Evolutionary conservation across 2,888 invertebrate genomes (phyloP).

Genomic region (Gonocerus acuteangulatus): DNA sequence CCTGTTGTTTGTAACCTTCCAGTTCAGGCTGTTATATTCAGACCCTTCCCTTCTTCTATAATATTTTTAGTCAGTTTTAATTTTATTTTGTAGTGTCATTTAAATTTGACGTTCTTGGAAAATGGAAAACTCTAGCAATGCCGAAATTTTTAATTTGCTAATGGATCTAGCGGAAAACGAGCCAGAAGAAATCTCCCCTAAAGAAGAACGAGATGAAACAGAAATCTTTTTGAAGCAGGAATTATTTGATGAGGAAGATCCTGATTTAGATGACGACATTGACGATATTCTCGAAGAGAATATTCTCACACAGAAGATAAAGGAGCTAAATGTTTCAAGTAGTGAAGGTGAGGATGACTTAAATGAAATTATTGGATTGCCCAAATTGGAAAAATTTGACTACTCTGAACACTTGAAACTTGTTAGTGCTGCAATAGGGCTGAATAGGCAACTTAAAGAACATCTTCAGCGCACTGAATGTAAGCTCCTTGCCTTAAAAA

Average conservation of each 20-base stretch:
- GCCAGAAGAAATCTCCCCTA: neutral
- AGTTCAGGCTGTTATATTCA: too few relatives aligned
- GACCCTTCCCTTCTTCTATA: too few relatives aligned
- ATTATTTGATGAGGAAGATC: neutral
- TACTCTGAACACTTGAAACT: neutral
- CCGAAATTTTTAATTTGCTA: constrained; percentile 9
- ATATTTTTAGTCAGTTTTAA: too few relatives aligned
- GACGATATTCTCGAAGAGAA: constrained; percentile 16
- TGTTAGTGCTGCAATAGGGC: neutral
- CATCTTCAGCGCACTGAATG: constrained; percentile 3
- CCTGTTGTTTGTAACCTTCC: too few relatives aligned
- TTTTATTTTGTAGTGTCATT: too few relatives aligned
- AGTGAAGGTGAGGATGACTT: constrained; percentile 9
- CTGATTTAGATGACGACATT: constrained; percentile 4
- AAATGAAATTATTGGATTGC: constrained; percentile 2
- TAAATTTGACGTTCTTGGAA: too few relatives aligned
- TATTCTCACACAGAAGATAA: constrained; percentile 6
- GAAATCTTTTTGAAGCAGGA: neutral
- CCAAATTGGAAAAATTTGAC: neutral
- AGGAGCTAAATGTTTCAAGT: neutral
- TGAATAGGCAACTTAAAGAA: constrained; percentile 7
- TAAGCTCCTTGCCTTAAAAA: neutral
- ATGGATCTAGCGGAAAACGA: constrained; percentile 11
- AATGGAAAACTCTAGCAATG: neutral
- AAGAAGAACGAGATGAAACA: neutral